These are phyloP conservation scores for Rhagoletis pomonella DNA, from an alignment of 1,140 invertebrate genomes.

Conservation along the genomic window DNA sequence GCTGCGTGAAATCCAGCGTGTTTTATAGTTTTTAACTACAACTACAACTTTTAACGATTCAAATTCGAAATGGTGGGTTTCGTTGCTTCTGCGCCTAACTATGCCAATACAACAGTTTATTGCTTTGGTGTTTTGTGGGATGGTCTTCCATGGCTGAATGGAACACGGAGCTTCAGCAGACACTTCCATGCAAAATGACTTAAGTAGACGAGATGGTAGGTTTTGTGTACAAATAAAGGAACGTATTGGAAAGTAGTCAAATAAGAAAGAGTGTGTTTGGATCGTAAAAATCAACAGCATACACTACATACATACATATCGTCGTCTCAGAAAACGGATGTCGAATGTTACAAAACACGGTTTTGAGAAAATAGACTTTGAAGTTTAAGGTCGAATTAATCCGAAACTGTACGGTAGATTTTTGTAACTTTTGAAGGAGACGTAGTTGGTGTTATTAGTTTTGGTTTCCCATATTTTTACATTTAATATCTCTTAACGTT, in stretches of 20 bases:
- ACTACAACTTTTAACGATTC: slow-evolving; percentile 18
- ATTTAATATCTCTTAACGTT: too few species aligned
- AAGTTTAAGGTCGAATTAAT: too few species aligned
- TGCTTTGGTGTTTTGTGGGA: background rate
- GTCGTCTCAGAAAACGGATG: too few species aligned
- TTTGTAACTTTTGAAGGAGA: too few species aligned
- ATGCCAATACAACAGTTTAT: background rate
- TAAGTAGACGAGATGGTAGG: background rate
- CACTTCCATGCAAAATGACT: background rate
- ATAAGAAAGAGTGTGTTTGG: background rate
- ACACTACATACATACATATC: background rate
- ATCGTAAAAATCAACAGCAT: slow-evolving; percentile 1
- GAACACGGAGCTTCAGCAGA: background rate
- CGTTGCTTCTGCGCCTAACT: background rate
- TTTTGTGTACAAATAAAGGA: background rate
- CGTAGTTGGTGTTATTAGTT: too few species aligned
- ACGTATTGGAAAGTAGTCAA: background rate
- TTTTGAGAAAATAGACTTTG: too few species aligned
- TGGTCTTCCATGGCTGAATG: background rate
- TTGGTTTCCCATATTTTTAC: too few species aligned
- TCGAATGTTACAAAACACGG: too few species aligned
- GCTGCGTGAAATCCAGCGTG: background rate
- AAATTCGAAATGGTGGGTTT: background rate
- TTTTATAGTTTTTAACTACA: slow-evolving; percentile 2
- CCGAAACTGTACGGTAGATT: too few species aligned